Percentiles rank a stretch among this genome's conserved stretches.
Conservation (phyloP, 2,113 vertebrate species). For the Pteronura brasiliensis region DNA sequence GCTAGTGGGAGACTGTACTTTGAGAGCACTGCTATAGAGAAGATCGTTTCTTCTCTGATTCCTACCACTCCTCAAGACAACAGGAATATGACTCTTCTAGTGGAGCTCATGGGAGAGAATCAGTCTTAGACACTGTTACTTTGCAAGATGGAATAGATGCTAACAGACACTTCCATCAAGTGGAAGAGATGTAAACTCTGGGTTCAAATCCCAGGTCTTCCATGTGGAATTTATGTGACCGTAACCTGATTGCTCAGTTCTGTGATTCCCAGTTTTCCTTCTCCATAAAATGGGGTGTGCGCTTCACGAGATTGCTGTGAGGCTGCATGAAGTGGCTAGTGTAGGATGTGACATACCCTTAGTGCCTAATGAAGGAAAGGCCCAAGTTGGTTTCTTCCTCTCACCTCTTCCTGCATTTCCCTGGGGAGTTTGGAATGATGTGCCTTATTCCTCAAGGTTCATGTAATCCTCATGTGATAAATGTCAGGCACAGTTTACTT, state of each 20-base stretch:
- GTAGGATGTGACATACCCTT: neutral
- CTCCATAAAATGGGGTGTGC: neutral
- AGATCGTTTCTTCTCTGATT: neutral
- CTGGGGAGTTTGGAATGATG: neutral
- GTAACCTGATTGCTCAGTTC: neutral
- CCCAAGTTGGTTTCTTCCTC: neutral
- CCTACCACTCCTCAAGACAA: neutral
- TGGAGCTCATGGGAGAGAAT: neutral
- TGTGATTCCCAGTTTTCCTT: neutral
- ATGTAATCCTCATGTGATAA: neutral
- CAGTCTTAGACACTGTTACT: neutral
- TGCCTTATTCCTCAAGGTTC: neutral
- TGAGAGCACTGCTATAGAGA: neutral
- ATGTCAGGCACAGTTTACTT: neutral
- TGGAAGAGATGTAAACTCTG: neutral
- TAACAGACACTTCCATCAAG: neutral
- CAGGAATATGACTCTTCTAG: neutral
- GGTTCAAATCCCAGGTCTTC: neutral
- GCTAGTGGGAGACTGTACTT: neutral
- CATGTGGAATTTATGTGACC: neutral
- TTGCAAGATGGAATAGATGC: neutral
- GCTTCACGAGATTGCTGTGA: neutral
- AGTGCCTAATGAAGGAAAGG: neutral
- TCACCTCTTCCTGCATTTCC: neutral
- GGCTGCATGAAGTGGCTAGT: neutral